Evolutionary conservation across 2,888 invertebrate genomes (phyloP).

Genomic region (Lasioglossum zephyrum): DNA sequence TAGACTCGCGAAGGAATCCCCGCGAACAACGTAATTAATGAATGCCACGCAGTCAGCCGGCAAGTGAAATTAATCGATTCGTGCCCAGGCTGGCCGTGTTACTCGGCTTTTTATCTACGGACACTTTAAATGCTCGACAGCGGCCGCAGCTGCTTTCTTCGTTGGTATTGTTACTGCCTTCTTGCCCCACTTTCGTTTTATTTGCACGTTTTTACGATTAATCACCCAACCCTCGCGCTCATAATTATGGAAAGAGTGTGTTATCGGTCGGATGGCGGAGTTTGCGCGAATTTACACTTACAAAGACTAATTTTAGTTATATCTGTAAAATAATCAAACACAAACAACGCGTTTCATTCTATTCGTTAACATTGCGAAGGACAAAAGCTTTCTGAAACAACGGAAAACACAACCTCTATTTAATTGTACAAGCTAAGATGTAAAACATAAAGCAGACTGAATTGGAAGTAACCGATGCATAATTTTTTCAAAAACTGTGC

Average conservation of each 20-base stretch:
- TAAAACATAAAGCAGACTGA: not conserved
- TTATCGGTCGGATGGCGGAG: not conserved
- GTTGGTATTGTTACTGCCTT: conserved; percentile 15
- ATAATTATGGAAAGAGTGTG: conserved; percentile 18
- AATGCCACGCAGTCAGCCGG: conserved; percentile 57
- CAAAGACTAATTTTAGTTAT: not conserved
- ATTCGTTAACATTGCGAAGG: not conserved
- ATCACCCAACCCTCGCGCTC: conserved; percentile 36
- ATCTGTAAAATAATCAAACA: not conserved
- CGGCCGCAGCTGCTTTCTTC: conserved; percentile 25
- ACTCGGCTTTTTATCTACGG: conserved; percentile 47
- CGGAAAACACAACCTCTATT: not conserved
- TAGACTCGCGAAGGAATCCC: conserved; percentile 48
- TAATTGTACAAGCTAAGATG: not conserved
- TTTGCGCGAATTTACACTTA: not conserved
- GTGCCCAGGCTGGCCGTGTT: conserved; percentile 36
- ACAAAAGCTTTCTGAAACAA: not conserved
- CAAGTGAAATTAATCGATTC: conserved; percentile 66
- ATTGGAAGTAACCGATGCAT: not conserved
- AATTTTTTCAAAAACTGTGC: not conserved
- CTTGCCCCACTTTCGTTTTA: conserved; percentile 23
- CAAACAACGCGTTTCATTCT: not conserved
- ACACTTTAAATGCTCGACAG: conserved; percentile 28
- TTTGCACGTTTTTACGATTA: conserved; percentile 37
- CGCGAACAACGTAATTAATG: conserved; percentile 64